Evolutionary conservation across 2,888 invertebrate species (phyloP).

Genomic region (Drosophila maculinotata): DNA sequence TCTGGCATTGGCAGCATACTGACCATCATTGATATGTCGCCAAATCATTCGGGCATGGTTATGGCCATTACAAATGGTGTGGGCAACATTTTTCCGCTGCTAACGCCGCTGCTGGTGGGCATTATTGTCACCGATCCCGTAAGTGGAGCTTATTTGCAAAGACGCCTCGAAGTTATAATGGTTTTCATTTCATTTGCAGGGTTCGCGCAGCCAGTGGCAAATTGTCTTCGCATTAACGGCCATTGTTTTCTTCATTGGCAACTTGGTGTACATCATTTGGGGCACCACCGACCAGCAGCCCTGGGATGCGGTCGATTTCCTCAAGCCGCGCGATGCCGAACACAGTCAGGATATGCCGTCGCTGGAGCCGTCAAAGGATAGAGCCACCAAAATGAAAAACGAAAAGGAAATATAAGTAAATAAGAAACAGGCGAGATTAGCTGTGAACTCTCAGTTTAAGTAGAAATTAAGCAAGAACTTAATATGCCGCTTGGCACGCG

Average conservation of each 20-base stretch:
- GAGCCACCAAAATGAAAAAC: neutral
- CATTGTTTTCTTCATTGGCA: conserved; percentile 88
- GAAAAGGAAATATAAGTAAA: conserved; percentile 17
- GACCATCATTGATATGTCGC: conserved; percentile 88
- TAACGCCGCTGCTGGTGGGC: conserved; percentile 87
- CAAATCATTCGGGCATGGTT: conserved; percentile 88
- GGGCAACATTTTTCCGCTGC: conserved; percentile 87
- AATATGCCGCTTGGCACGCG: conserved; percentile 23
- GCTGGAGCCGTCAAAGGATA: neutral
- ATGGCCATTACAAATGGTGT: conserved; percentile 88
- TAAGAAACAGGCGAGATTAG: conserved; percentile 11
- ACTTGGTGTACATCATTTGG: conserved; percentile 89
- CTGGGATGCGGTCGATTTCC: conserved; percentile 87
- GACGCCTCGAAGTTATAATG: too few species aligned
- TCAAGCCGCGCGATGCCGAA: conserved; percentile 44
- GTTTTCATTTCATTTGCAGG: too few species aligned
- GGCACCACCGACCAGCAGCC: conserved; percentile 88
- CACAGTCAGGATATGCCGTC: neutral
- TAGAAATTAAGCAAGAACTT: conserved; percentile 18
- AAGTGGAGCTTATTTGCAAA: conserved; percentile 62
- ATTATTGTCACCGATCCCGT: conserved; percentile 85
- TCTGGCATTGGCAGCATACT: conserved; percentile 84
- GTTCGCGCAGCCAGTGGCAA: conserved; percentile 88
- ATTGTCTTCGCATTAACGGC: conserved; percentile 89
- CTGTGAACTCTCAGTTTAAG: conserved; percentile 30